Evolutionary conservation across 1,140 invertebrate genomes (phyloP).

Genomic region (Drosophila arawakana): DNA sequence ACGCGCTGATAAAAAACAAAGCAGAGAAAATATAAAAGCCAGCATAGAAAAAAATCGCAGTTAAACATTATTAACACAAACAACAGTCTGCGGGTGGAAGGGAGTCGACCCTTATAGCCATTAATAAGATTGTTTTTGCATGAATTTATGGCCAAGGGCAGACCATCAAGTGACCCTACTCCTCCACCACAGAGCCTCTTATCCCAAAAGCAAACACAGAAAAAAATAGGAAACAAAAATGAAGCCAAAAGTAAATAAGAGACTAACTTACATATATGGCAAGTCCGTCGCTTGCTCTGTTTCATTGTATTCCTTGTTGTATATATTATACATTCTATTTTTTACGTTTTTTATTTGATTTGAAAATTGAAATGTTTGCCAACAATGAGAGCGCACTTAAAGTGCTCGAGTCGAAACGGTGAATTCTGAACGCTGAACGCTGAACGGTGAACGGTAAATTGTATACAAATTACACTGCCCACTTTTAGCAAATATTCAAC

Average conservation of each 20-base stretch:
- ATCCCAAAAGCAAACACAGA: constrained; percentile 41
- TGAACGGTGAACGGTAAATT: constrained; percentile 60
- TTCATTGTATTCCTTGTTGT: constrained; percentile 34
- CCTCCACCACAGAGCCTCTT: not conserved
- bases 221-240: constrained; percentile 18
- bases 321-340: constrained; percentile 18
- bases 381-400: constrained; percentile 63
- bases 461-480: constrained; percentile 72
- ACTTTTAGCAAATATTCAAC: constrained; percentile 73
- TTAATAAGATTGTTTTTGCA: constrained; percentile 82
- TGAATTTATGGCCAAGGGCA: constrained; percentile 73
- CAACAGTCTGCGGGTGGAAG: constrained; percentile 11
- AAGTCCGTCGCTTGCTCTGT: constrained; percentile 24
- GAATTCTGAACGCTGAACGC: constrained; percentile 61
- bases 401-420: constrained; percentile 45
- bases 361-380: constrained; percentile 80
- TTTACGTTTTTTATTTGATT: constrained; percentile 51
- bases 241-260: constrained; percentile 71
- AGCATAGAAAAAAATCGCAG: constrained; percentile 73
- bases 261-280: constrained; percentile 28
- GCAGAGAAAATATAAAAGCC: constrained; percentile 35
- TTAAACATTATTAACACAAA: constrained; percentile 78
- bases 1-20: constrained; percentile 54
- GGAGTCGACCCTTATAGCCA: constrained; percentile 60
- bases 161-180: constrained; percentile 33